Evolutionary conservation across 2,113 vertebrate species (phyloP).

Genomic region (Puntigrus tetrazona): DNA sequence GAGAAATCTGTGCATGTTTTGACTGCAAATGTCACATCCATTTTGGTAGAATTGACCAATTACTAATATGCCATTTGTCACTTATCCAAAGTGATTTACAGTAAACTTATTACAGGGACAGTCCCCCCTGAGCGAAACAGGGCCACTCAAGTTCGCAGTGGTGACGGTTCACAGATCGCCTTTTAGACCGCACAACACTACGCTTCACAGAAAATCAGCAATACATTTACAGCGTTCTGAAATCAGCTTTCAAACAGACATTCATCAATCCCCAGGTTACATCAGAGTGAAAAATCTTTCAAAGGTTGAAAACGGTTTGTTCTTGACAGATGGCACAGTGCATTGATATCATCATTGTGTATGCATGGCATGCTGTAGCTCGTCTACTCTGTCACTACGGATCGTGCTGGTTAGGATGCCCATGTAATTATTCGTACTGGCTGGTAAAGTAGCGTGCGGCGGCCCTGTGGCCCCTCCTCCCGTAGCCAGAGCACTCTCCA

Average conservation of each 20-base stretch:
- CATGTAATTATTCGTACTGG: slow-evolving; percentile 47
- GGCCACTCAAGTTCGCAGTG: not conserved
- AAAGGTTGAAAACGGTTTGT: not conserved
- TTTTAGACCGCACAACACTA: not conserved
- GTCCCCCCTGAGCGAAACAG: not conserved
- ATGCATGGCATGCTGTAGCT: slow-evolving; percentile 6
- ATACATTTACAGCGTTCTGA: not conserved
- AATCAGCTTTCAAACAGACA: not conserved
- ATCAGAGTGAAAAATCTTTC: not conserved
- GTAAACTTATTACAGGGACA: not conserved
- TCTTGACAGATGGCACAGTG: not conserved
- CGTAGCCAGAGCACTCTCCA: slow-evolving; percentile 26
- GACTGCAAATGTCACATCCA: slow-evolving; percentile 10
- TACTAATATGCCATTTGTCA: slow-evolving; percentile 13
- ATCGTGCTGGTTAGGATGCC: slow-evolving; percentile 9
- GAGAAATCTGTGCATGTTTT: slow-evolving; percentile 13
- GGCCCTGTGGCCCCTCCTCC: slow-evolving; percentile 16
- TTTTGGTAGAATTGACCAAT: slow-evolving; percentile 5
- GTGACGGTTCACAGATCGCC: not conserved
- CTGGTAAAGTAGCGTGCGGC: slow-evolving; percentile 1
- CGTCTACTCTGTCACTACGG: slow-evolving; percentile 29
- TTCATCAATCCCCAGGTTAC: not conserved
- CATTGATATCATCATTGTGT: slow-evolving; percentile 1
- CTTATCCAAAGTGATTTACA: slow-evolving; percentile 9
- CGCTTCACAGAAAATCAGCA: not conserved